Evolutionary conservation across 2,113 vertebrate genomes (phyloP).

Genomic region (Oncorhynchus clarkii): DNA sequence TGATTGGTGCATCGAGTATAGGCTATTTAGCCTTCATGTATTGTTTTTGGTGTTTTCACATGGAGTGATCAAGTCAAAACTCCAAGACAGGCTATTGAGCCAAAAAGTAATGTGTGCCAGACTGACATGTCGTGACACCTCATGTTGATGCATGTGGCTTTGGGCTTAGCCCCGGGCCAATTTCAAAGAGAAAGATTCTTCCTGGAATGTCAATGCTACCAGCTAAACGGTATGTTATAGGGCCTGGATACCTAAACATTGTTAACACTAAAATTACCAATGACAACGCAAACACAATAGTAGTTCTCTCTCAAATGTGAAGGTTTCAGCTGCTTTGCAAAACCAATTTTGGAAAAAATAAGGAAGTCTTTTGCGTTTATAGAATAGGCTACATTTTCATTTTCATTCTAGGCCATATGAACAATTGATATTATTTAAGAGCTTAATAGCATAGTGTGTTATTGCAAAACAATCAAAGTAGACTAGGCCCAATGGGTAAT

Average conservation of each 20-base stretch:
- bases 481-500: too few relatives aligned
- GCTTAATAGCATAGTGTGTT: too few relatives aligned
- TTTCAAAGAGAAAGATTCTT: not conserved
- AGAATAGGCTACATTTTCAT: too few relatives aligned
- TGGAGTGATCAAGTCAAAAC: not conserved
- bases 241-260: not conserved
- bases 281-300: not conserved
- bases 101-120: slow-evolving; percentile 41
- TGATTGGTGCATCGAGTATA: not conserved
- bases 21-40: not conserved
- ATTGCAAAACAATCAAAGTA: too few relatives aligned
- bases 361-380: too few relatives aligned
- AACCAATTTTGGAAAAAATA: too few relatives aligned
- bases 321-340: too few relatives aligned
- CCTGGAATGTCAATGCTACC: not conserved
- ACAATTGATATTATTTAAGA: too few relatives aligned
- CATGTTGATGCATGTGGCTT: slow-evolving; percentile 17
- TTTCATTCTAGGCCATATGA: too few relatives aligned
- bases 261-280: not conserved
- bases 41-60: not conserved
- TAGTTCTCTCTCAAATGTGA: not conserved
- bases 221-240: not conserved
- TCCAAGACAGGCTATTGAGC: not conserved
- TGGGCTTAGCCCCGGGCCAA: slow-evolving; percentile 45
- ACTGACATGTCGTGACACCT: slow-evolving; percentile 62